Base-by-base conservation (phyloP, 2,888 invertebrate genomes). In the Phania funesta region DNA sequence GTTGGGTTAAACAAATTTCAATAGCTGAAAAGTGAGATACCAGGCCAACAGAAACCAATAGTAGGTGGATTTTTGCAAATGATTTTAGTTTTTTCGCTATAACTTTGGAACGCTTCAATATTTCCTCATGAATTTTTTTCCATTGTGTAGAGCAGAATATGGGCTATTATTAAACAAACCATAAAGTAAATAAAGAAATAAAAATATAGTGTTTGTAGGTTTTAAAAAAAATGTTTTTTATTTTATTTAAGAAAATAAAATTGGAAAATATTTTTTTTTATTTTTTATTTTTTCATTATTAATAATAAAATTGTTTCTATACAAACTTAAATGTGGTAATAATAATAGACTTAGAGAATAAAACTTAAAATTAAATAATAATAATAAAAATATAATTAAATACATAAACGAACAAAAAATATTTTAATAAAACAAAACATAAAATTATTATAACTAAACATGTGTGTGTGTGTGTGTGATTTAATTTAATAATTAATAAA, bases 321-420 rank as follows among this genome's bases (percentile, higher is more conserved):
- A 79, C 78, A 74, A 76, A 76, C 65, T 76, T 74, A 74, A 80
- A 76, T 78, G 41, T 60, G 56, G 29, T 67, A 62, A 65, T 58
- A 76, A 64, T 64, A 70, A 50, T 76, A 74, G 58, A 73, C 73
- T 77, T 80, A 76, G 38, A 44, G 32, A 38, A 44, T 41, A 44
- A 78, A 74, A 65, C 74, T 68, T 82, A 82, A 82, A 82, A 82
- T 82, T 82, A 82, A 82, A 82, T 82, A 82, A 82, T 82, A 82
- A 81, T 67, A 68, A 64, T 26, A 44, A 60, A 58, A 50, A 76
- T 60, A 67, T 65, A 67, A 67, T 77, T 78, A 82, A 82, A 78
- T 82, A 82, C 74, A 78, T 70, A 78, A 82, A 80, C 70, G 75
- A 78, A 64, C 38, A 64, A 64, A 78, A 83, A 83, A 80, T 84